A percentile compares a stretch with the other conserved stretches of the same genome.
Conservation (phyloP, 1,140 invertebrate species). For the Ctenoplectra terminalis region DNA sequence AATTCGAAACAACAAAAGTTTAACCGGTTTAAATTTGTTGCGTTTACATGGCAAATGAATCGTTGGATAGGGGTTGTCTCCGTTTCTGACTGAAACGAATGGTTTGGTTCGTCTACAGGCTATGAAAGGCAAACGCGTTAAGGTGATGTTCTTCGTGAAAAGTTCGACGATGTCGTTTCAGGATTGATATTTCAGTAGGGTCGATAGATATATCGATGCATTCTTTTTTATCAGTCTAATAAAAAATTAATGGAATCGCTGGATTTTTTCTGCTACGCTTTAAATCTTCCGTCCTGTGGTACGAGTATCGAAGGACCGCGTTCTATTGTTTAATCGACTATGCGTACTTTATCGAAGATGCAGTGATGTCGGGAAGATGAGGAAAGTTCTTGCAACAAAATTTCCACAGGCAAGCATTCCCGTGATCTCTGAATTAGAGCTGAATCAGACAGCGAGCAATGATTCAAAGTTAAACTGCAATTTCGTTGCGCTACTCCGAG, state of each 20-base stretch:
- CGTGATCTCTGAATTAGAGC: neutral
- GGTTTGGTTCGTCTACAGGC: neutral
- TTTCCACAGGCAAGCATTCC: neutral
- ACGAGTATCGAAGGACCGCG: too few species aligned
- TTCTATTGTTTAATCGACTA: too few species aligned
- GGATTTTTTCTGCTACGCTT: neutral
- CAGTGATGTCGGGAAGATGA: neutral
- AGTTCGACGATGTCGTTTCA: conserved; percentile 6
- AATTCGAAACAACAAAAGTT: too few species aligned
- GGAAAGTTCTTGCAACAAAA: conserved; percentile 20
- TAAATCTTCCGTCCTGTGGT: too few species aligned
- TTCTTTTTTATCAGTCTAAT: neutral
- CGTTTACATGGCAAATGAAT: neutral
- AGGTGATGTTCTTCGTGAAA: conserved; percentile 7
- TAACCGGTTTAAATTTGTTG: neutral
- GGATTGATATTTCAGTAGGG: conserved; percentile 13
- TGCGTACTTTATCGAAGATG: too few species aligned
- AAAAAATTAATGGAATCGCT: conserved; percentile 35
- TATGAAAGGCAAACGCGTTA: neutral
- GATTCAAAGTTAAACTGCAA: neutral
- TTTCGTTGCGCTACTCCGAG: neutral
- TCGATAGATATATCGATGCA: conserved; percentile 29
- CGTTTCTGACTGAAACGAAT: too few species aligned
- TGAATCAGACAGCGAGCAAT: neutral
- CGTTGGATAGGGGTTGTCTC: neutral